Base-by-base conservation (phyloP, 2,888 invertebrate genomes). In the Corythucha ciliata region DNA sequence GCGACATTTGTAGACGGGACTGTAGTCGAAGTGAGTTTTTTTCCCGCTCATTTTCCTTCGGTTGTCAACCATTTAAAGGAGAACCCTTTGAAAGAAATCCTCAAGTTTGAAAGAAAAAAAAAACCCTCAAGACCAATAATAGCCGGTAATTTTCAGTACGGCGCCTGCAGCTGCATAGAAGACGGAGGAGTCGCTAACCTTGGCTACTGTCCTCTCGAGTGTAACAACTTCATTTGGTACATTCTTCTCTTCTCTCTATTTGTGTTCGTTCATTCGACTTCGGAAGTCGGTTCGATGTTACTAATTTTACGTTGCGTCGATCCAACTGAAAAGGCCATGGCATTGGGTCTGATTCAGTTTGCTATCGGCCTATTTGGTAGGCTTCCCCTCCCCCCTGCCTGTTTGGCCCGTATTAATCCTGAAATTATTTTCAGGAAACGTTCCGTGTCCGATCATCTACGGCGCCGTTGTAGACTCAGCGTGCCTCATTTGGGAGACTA, bases 361-460 rank as follows among this genome's bases (percentile, higher is more conserved):
- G 90, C 91, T 52, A 90, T 91, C 59, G 91, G 91, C 52, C 75
- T 91, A 60, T 90, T 92, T 70, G 91, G 77, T 73, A 63, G 69
- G 69, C 65, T 46, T 46, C 34, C 4, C 12, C 16, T 32, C 10
- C 14, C 1, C 14, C 4, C 12, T 6, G 3, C 6, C n/a, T 24
- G 16, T 12, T 41, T 1, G 18, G 25, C 18, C 10, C 12, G 25
- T 5, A 10, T 25, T 41, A 25, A 25, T 12, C n/a, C n/a, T n/a
- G n/a, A n/a, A n/a, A n/a, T n/a, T n/a, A n/a, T n/a, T 57, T 61
- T 3, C 61, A 75, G 75, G 89, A 61, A 92, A 91, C 70, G 90
- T 92, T 65, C 92, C 91, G 61, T 92, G 92, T 69, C 90, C 91
- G n/a, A 88, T 91, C 61, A 80, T 92, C 61, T 92, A 92, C 70